Conservation (phyloP, 1,140 invertebrate species). For the Panonychus citri region DNA sequence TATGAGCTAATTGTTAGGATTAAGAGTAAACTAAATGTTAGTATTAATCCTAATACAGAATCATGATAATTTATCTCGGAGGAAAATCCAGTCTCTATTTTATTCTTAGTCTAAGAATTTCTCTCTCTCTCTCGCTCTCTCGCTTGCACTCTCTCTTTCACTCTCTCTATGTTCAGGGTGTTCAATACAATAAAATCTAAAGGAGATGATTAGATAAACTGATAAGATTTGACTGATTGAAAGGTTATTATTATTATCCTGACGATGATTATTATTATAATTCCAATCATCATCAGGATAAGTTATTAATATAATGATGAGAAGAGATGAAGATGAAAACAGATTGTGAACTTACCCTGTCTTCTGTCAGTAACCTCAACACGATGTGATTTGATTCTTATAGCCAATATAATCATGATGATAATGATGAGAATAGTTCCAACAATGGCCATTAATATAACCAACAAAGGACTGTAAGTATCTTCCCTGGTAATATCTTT, state of each 20-base stretch:
- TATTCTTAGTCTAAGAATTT: not conserved
- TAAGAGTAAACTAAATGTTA: too few species aligned
- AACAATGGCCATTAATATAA: not conserved
- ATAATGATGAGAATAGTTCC: not conserved
- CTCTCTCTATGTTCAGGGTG: not conserved
- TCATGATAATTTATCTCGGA: not conserved
- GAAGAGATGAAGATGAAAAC: not conserved
- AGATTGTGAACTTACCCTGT: not conserved
- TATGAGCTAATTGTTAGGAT: too few species aligned
- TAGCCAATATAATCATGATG: not conserved
- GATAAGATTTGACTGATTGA: not conserved
- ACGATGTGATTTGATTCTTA: not conserved
- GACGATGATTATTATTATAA: not conserved
- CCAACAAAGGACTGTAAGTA: not conserved
- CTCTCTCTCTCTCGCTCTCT: not conserved
- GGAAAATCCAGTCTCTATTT: not conserved
- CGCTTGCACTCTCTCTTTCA: not conserved
- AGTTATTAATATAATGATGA: not conserved
- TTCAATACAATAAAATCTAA: not conserved
- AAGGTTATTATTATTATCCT: not conserved
- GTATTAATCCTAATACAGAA: too few species aligned
- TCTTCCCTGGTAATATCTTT: not conserved
- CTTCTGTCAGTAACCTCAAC: not conserved
- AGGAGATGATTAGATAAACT: not conserved
- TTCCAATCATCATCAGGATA: not conserved